Evolutionary conservation across 2,888 invertebrate genomes (phyloP).

Genomic region (Lasioglossum pauxillum): DNA sequence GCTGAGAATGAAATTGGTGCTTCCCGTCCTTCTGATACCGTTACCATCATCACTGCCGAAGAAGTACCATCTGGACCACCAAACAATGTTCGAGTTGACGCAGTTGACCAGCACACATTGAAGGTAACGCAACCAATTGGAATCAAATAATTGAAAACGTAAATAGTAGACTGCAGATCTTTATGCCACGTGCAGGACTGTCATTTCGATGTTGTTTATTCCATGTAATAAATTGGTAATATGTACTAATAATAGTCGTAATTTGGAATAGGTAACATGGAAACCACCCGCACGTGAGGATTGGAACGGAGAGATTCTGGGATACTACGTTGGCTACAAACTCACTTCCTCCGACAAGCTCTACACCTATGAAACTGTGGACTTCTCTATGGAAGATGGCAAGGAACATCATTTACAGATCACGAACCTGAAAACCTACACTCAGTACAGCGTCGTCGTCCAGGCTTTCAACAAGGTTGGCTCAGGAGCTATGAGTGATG

Average conservation of each 20-base stretch:
- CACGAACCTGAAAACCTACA: constrained; percentile 94
- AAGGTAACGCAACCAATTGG: constrained; percentile 81
- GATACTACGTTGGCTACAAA: constrained; percentile 96
- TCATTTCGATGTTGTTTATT: neutral
- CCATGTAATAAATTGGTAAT: neutral
- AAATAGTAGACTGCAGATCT: neutral
- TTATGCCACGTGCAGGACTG: neutral
- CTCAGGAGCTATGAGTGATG: constrained; percentile 95
- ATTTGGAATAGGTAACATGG: constrained; percentile 89
- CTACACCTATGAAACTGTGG: constrained; percentile 95
- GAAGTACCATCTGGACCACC: constrained; percentile 95
- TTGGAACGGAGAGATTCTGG: constrained; percentile 96
- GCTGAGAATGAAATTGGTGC: constrained; percentile 97
- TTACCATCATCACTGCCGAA: constrained; percentile 97
- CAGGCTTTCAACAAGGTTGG: constrained; percentile 98
- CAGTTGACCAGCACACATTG: constrained; percentile 94
- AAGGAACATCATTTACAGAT: constrained; percentile 95
- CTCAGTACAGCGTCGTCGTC: constrained; percentile 97
- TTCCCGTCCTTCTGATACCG: constrained; percentile 96
- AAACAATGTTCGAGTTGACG: constrained; percentile 93
- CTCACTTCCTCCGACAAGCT: constrained; percentile 93
- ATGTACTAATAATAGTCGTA: too few relatives aligned
- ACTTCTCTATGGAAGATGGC: constrained; percentile 95
- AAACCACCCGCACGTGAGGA: constrained; percentile 95
- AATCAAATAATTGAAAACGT: neutral